phyloP scores from a whole-genome alignment of 2,797 vertebrate species.

The Alcedo quadribrachys region DNA sequence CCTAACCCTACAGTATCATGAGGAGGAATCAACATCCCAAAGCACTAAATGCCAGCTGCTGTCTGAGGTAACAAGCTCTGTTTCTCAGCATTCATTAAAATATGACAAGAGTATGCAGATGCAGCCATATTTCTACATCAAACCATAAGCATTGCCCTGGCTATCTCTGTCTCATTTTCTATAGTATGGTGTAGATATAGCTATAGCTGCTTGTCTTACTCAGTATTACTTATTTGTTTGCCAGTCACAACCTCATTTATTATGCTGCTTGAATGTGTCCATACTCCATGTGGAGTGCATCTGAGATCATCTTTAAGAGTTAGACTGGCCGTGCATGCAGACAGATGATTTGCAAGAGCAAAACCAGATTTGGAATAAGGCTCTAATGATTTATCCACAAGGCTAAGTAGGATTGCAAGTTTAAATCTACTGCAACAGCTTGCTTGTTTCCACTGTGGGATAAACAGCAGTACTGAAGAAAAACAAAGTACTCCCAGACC shows the following conservation, averaged over 20 bases:
- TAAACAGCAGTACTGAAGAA: constrained; percentile 21
- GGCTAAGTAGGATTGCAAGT: background rate
- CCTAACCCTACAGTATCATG: fast-evolving
- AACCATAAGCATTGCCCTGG: background rate
- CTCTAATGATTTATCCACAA: constrained; percentile 33
- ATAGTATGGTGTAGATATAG: background rate
- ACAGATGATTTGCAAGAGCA: background rate
- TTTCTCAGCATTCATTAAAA: background rate
- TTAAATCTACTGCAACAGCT: constrained; percentile 35
- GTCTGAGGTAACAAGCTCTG: background rate
- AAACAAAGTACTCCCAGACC: background rate
- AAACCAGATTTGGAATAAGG: background rate
- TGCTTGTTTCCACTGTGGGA: background rate
- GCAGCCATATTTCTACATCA: background rate
- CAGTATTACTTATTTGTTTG: background rate
- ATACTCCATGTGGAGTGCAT: background rate
- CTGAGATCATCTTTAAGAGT: background rate
- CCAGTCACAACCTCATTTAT: background rate
- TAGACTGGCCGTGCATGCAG: background rate
- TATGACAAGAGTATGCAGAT: background rate
- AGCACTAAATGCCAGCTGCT: background rate
- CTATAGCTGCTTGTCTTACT: background rate
- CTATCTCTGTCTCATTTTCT: background rate
- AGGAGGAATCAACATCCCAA: background rate
- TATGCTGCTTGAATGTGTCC: background rate